phyloP scores from a whole-genome alignment of 2,888 invertebrate genomes.

The Ophraella communa region DNA sequence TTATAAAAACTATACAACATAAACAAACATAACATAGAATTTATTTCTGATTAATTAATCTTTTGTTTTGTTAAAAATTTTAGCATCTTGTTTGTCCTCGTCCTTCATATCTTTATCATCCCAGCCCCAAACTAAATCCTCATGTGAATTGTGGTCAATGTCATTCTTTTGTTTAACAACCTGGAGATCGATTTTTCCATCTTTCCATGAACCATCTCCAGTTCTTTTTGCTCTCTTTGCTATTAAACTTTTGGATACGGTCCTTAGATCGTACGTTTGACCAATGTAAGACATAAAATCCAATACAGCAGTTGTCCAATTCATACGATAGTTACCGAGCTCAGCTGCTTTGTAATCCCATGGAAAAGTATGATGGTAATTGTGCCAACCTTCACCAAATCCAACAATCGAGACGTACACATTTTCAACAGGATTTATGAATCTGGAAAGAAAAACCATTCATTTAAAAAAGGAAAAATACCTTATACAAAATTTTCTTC shows the following conservation, averaged over 20 bases:
- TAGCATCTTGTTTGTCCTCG: constrained; percentile 52
- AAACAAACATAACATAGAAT: no score
- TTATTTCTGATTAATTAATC: background rate
- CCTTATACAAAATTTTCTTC: no score
- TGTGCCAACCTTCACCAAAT: constrained; percentile 86
- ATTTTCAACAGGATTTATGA: constrained; percentile 77
- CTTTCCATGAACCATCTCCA: constrained; percentile 64
- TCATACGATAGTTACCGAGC: constrained; percentile 57
- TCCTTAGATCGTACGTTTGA: constrained; percentile 81
- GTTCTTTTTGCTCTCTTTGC: constrained; percentile 63
- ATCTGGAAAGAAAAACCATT: no score
- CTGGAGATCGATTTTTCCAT: constrained; percentile 61
- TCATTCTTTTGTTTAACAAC: constrained; percentile 64
- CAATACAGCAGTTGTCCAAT: constrained; percentile 81
- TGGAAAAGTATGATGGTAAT: constrained; percentile 81
- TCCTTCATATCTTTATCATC: constrained; percentile 71
- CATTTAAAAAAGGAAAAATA: background rate
- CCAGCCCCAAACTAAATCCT: constrained; percentile 55
- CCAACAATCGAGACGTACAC: constrained; percentile 74
- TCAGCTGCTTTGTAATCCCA: constrained; percentile 67
- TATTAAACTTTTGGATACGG: constrained; percentile 66
- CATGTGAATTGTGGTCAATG: constrained; percentile 60
- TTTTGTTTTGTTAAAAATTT: constrained; percentile 45
- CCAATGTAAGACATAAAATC: constrained; percentile 80
- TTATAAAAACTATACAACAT: background rate